phyloP scores from a whole-genome alignment of 2,113 vertebrate genomes.

The Phrynosoma blainvillii region DNA sequence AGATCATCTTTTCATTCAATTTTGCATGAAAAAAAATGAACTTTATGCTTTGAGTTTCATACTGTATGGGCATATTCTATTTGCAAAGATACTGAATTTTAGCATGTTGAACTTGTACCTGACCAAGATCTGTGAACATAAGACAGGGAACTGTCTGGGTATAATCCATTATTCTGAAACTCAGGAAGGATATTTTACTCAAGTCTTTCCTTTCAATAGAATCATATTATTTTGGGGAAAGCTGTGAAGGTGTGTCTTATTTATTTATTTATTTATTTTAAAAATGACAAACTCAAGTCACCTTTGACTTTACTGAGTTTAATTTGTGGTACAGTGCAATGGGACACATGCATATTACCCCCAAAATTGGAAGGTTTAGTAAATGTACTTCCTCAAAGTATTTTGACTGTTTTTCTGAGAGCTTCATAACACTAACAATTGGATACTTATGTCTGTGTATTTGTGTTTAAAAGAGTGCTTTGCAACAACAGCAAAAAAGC shows the following conservation, averaged over 20 bases:
- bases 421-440: background rate
- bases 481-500: background rate
- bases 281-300: background rate
- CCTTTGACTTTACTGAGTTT: background rate
- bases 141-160: background rate
- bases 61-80: background rate
- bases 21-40: background rate
- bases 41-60: background rate
- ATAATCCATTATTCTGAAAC: slow-evolving; percentile 13
- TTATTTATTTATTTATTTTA: background rate
- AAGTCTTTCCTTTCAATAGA: background rate
- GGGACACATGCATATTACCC: accelerated
- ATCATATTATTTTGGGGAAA: slow-evolving; percentile 10
- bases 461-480: background rate
- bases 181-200: background rate
- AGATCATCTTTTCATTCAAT: background rate
- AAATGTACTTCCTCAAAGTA: background rate
- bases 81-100: background rate
- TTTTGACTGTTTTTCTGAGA: slow-evolving; percentile 24
- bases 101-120: background rate
- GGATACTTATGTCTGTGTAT: background rate
- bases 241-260: too few relatives aligned
- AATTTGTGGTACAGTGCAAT: background rate
- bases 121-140: background rate
- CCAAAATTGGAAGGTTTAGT: background rate